Evolutionary conservation across 2,888 invertebrate genomes (phyloP).

Genomic region (Epistrophella euchroma): DNA sequence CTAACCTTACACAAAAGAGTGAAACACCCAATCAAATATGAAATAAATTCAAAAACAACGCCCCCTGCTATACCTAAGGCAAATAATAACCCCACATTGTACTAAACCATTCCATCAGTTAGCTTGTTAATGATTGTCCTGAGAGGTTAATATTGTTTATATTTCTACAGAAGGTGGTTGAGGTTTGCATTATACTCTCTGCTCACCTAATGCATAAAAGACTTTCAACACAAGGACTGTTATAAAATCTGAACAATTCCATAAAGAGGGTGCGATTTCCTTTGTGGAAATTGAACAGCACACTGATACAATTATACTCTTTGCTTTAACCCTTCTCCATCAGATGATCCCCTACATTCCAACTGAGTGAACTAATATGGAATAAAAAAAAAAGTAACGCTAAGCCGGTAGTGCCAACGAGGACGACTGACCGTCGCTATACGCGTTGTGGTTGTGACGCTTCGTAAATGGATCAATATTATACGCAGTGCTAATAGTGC

Average conservation of each 20-base stretch:
- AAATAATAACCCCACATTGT: conserved; percentile 4
- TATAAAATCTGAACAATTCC: conserved; percentile 68
- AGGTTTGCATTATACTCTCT: conserved; percentile 18
- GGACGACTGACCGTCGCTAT: not conserved
- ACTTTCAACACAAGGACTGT: conserved; percentile 60
- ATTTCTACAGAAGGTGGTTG: not conserved
- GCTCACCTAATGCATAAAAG: conserved; percentile 24
- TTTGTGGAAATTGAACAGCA: conserved; percentile 58
- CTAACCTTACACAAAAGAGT: too few relatives aligned
- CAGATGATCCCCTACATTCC: not conserved
- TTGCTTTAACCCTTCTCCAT: conserved; percentile 15
- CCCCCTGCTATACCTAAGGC: too few relatives aligned
- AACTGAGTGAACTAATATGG: not conserved
- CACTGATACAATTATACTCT: conserved; percentile 26
- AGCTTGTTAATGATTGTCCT: conserved; percentile 54
- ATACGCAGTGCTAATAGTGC: conserved; percentile 68
- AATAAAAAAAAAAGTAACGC: not conserved
- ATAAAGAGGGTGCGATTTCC: conserved; percentile 61
- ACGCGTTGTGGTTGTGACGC: too few relatives aligned
- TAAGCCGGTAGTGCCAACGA: not conserved
- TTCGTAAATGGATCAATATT: conserved; percentile 58
- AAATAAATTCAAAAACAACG: too few relatives aligned
- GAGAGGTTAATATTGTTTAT: not conserved
- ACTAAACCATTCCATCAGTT: not conserved
- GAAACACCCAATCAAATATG: too few relatives aligned